Evolutionary conservation across 1,140 invertebrate species (phyloP).

Genomic region (Cyrtorhinus lividipennis): DNA sequence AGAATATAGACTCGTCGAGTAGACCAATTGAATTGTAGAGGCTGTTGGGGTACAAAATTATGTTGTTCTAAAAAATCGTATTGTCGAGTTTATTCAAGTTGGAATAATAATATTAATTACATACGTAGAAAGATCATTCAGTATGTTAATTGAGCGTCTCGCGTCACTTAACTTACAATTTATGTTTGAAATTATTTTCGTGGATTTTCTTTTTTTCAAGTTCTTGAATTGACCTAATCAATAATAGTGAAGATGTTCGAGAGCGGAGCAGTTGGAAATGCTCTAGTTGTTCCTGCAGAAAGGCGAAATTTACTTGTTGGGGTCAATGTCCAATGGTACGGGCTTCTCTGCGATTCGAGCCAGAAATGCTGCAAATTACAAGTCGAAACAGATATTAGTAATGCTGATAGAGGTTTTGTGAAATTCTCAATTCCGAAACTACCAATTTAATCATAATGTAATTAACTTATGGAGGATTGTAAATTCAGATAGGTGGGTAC

Average conservation of each 20-base stretch:
- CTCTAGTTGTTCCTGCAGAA: background rate
- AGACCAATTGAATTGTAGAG: too few species aligned
- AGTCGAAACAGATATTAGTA: background rate
- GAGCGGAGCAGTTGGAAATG: background rate
- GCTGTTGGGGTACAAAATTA: too few species aligned
- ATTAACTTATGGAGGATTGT: constrained; percentile 13
- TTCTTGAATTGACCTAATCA: background rate
- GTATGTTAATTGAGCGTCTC: background rate
- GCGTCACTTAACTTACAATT: background rate
- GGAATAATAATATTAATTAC: background rate
- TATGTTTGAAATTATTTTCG: too few species aligned
- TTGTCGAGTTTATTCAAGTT: background rate
- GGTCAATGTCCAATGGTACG: constrained; percentile 21
- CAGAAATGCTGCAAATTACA: constrained; percentile 25
- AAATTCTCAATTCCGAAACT: background rate
- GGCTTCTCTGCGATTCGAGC: constrained; percentile 24
- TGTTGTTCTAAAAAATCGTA: background rate
- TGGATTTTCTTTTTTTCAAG: background rate
- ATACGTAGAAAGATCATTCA: background rate
- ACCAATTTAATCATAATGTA: constrained; percentile 11
- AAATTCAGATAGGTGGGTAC: too few species aligned
- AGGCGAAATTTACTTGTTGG: background rate
- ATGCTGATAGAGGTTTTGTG: background rate
- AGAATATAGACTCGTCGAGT: too few species aligned
- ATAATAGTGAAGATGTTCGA: background rate